A percentile compares a stretch with the other conserved stretches of the same genome.
These are phyloP conservation scores for Teinopalpus imperialis DNA, from an alignment of 2,888 invertebrate species.

Conservation along the genomic window DNA sequence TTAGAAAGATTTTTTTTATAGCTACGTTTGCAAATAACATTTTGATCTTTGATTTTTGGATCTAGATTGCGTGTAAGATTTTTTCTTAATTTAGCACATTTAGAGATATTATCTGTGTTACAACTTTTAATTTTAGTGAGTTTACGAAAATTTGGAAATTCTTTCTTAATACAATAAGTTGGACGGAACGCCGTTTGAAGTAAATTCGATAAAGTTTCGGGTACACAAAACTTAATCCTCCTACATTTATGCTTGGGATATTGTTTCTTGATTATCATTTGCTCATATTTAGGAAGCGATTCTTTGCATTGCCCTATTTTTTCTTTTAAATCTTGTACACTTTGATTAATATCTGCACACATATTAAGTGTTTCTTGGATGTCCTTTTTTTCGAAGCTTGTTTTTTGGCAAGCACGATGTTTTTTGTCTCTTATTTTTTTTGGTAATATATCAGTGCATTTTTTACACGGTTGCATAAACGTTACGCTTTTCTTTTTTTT, in stretches of 20 bases:
- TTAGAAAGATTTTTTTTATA: background rate
- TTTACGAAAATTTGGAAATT: conserved; percentile 7
- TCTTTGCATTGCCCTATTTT: no score
- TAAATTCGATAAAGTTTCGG: conserved; percentile 12
- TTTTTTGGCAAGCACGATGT: no score
- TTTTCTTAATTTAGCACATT: background rate
- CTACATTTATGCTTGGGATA: conserved; percentile 6
- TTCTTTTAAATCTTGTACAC: background rate
- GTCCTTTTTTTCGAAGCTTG: no score
- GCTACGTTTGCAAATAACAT: background rate
- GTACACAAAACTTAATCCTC: conserved; percentile 10
- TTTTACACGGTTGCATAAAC: conserved; percentile 11
- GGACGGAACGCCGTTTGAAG: conserved; percentile 5
- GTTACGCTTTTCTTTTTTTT: conserved; percentile 21
- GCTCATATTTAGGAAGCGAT: background rate
- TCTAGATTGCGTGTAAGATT: background rate
- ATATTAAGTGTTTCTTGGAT: no score
- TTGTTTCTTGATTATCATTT: no score
- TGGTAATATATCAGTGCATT: no score
- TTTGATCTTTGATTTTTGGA: background rate
- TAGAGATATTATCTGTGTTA: background rate
- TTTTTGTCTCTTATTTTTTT: no score
- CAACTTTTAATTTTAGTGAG: conserved; percentile 3
- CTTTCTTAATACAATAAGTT: conserved; percentile 6
- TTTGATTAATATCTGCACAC: background rate